phyloP scores from a whole-genome alignment of 2,113 vertebrate species.

The Lucifuga dentata region DNA sequence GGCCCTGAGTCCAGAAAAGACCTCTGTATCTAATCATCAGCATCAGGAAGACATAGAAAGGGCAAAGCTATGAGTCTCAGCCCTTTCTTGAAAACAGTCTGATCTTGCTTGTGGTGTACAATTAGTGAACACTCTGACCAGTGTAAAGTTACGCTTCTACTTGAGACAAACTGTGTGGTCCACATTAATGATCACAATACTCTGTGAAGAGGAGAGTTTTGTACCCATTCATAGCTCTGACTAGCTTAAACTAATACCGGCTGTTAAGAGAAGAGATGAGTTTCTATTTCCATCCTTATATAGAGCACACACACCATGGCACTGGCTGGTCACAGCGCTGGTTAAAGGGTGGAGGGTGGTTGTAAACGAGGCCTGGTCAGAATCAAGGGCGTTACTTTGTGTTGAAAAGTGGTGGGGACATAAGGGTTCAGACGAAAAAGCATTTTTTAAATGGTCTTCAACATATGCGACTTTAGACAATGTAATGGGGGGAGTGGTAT shows the following conservation, averaged over 20 bases:
- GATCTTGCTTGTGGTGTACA: constrained; percentile 54
- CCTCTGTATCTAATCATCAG: constrained; percentile 63
- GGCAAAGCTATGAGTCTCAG: constrained; percentile 33
- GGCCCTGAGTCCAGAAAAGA: constrained; percentile 27
- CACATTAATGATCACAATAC: constrained; percentile 59
- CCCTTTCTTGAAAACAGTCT: constrained; percentile 52
- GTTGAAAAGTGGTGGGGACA: no score
- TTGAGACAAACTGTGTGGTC: constrained; percentile 44
- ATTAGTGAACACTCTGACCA: constrained; percentile 67
- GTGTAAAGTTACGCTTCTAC: constrained; percentile 49
- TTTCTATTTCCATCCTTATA: constrained; percentile 45
- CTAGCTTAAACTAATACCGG: constrained; percentile 53
- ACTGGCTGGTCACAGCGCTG: constrained; percentile 41
- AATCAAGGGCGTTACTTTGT: no score
- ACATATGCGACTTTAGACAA: no score
- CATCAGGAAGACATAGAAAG: constrained; percentile 58
- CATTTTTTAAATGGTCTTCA: no score
- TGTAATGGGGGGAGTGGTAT: no score
- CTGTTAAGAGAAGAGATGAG: constrained; percentile 45
- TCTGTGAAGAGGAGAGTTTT: constrained; percentile 34
- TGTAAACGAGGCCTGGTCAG: constrained; percentile 41
- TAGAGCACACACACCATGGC: constrained; percentile 38
- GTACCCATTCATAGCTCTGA: constrained; percentile 33
- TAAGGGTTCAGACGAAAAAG: no score
- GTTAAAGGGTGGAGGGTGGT: constrained; percentile 41